Percentiles rank a stretch among this genome's conserved stretches.
Evolutionary conservation across 2,797 vertebrate genomes (phyloP).

Genomic region (Astyanax mexicanus): DNA sequence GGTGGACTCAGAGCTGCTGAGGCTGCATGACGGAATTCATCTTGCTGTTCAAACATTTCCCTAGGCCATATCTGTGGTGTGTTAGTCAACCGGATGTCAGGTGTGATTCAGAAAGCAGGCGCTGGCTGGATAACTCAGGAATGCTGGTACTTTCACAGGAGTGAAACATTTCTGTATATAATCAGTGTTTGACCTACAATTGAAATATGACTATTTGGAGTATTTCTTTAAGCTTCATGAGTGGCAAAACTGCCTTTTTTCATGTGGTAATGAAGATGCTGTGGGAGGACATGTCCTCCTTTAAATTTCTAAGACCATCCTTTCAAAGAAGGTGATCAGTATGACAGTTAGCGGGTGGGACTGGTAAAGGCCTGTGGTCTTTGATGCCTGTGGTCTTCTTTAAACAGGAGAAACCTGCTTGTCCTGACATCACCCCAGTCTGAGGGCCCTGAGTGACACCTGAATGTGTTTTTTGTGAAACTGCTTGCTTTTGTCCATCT

Average conservation of each 20-base stretch:
- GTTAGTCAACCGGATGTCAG: conserved; percentile 29
- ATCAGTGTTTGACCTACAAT: too few species aligned
- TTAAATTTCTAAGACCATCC: too few species aligned
- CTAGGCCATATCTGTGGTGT: neutral
- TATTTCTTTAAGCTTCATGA: too few species aligned
- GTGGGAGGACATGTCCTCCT: too few species aligned
- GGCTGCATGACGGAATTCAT: neutral
- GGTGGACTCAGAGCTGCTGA: neutral
- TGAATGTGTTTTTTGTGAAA: neutral
- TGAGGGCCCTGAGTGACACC: neutral
- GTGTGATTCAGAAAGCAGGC: conserved; percentile 7
- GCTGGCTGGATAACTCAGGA: conserved; percentile 5
- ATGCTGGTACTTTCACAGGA: neutral
- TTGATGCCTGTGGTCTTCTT: neutral
- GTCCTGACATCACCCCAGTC: neutral
- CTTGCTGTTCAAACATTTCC: neutral
- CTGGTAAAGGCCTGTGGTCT: neutral
- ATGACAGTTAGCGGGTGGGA: too few species aligned
- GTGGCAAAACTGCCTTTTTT: neutral
- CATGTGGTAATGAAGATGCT: too few species aligned
- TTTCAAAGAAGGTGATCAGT: too few species aligned
- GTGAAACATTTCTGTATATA: neutral
- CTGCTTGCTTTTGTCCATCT: neutral
- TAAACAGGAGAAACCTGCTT: conserved; percentile 24
- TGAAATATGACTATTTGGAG: too few species aligned